These are phyloP conservation scores for Sarcophaga peregrina DNA, from an alignment of 1,140 invertebrate genomes.

Conservation along the genomic window DNA sequence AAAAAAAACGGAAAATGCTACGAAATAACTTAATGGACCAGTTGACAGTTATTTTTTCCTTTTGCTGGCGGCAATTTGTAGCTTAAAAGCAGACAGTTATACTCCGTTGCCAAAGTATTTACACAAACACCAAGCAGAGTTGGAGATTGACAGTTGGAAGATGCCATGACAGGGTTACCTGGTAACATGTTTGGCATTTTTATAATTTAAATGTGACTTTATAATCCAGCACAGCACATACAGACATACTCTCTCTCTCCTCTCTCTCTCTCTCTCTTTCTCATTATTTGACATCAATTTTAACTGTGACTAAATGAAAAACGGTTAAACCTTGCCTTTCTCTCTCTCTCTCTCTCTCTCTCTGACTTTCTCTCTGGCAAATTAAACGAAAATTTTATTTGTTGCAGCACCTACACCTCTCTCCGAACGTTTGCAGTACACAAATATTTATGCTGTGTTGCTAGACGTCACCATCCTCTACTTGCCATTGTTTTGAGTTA, in stretches of 20 bases:
- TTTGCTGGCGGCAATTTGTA: not conserved
- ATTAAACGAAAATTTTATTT: too few relatives aligned
- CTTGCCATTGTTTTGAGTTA: not conserved
- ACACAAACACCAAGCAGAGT: not conserved
- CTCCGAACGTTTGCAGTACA: too few relatives aligned
- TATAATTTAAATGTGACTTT: constrained; percentile 16
- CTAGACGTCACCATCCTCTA: too few relatives aligned
- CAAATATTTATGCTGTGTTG: too few relatives aligned
- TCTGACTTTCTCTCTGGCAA: too few relatives aligned
- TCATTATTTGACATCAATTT: not conserved
- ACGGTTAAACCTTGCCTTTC: not conserved
- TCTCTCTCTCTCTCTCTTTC: not conserved
- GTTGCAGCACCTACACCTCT: too few relatives aligned
- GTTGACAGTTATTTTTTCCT: not conserved
- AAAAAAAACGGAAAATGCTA: not conserved
- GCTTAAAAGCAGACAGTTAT: too few relatives aligned
- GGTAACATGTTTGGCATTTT: not conserved
- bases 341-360: not conserved
- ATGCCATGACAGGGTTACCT: not conserved
- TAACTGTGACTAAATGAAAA: not conserved
- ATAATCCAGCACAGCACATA: not conserved
- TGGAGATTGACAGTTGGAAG: not conserved
- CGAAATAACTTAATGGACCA: constrained; percentile 6
- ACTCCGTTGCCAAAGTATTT: not conserved
- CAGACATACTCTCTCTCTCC: not conserved